A percentile compares a stretch with the other conserved stretches of the same genome.
phyloP scores from a whole-genome alignment of 2,888 invertebrate genomes.

The Sarcophaga caerulescens region DNA sequence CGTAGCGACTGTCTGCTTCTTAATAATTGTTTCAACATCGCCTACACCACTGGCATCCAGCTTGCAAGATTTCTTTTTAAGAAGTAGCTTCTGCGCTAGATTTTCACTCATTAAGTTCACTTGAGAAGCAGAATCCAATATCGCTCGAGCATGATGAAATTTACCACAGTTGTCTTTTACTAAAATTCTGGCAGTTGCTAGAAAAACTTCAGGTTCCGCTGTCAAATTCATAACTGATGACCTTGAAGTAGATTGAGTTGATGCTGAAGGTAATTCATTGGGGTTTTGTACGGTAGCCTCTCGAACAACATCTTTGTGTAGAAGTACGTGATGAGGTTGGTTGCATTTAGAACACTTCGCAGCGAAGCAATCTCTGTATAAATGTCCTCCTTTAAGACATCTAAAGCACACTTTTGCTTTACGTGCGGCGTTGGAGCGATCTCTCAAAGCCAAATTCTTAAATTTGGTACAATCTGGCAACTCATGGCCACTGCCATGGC shows the following conservation, averaged over 20 bases:
- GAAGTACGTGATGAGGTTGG: constrained; percentile 8
- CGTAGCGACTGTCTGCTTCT: constrained; percentile 12
- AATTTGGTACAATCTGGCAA: too few relatives aligned
- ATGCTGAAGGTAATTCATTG: neutral
- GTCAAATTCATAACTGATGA: constrained; percentile 11
- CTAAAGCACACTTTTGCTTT: constrained; percentile 5
- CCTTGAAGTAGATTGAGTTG: neutral
- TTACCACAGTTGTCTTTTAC: constrained; percentile 37
- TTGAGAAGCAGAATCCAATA: constrained; percentile 61
- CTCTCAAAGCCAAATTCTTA: too few relatives aligned
- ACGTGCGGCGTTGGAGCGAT: too few relatives aligned
- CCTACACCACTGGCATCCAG: constrained; percentile 33
- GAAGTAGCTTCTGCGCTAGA: constrained; percentile 34
- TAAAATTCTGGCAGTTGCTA: constrained; percentile 40
- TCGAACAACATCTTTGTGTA: too few relatives aligned
- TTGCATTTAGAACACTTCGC: constrained; percentile 9
- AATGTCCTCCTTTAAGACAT: constrained; percentile 17
- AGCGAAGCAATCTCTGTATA: neutral
- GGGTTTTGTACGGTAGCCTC: neutral
- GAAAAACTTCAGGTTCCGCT: constrained; percentile 37
- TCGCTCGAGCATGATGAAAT: constrained; percentile 34
- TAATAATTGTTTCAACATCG: constrained; percentile 21
- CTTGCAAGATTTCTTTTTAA: constrained; percentile 32
- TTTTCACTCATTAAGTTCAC: constrained; percentile 53
- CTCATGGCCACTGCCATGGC: too few relatives aligned